A percentile compares a stretch with the other conserved stretches of the same genome.
These are phyloP conservation scores for Heterohyrax brucei DNA, from an alignment of 2,797 vertebrate genomes.

Conservation along the genomic window DNA sequence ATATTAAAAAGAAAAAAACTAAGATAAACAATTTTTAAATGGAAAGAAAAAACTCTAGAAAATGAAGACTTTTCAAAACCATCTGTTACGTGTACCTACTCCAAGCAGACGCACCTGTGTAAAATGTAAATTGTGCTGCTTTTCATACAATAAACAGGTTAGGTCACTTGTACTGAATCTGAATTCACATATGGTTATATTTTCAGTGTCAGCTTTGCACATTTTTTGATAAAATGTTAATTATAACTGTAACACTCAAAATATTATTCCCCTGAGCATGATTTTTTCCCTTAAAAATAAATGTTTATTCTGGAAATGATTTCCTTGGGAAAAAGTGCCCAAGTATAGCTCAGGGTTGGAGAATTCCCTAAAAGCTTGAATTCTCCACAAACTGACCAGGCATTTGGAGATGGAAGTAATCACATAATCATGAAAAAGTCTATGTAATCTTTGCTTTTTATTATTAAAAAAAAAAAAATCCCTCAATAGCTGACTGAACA, in stretches of 20 bases:
- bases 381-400: not conserved
- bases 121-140: not conserved
- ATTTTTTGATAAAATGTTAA: constrained; percentile 38
- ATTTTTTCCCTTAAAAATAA: constrained; percentile 38
- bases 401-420: not conserved
- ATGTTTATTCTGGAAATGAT: constrained; percentile 29
- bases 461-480: not conserved
- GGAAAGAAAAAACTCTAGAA: not conserved
- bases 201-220: not conserved
- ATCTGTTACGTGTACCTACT: not conserved
- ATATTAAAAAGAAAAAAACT: not conserved
- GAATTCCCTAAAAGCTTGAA: not conserved
- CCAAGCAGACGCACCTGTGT: not conserved
- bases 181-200: not conserved
- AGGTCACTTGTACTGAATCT: not conserved
- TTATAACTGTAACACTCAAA: constrained; percentile 3
- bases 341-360: not conserved
- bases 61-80: constrained; percentile 50
- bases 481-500: not conserved
- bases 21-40: not conserved
- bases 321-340: constrained; percentile 15
- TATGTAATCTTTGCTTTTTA: not conserved
- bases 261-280: not conserved
- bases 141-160: constrained; percentile 6
- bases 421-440: not conserved